Conservation (phyloP, 1,140 invertebrate genomes). For the Diuraphis noxia region DNA sequence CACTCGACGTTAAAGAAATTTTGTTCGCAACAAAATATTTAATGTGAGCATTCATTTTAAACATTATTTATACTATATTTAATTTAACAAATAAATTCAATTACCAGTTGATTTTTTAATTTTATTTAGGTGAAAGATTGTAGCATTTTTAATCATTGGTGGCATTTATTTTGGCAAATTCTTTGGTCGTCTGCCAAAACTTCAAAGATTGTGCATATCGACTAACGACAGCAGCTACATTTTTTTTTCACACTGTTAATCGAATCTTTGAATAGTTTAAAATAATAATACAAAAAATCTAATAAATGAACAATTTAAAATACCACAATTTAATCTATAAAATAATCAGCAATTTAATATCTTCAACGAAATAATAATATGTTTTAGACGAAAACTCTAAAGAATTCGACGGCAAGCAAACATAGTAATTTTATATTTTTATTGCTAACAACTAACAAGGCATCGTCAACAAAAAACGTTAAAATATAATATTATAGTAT, state of each 20-base stretch:
- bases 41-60: too few relatives aligned
- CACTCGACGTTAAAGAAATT: not conserved
- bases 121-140: not conserved
- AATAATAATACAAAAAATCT: not conserved
- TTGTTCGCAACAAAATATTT: not conserved
- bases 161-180: not conserved
- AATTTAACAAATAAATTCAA: not conserved
- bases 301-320: not conserved
- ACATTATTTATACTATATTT: too few relatives aligned
- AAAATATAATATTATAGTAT: not conserved
- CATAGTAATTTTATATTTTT: not conserved
- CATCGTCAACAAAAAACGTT: not conserved
- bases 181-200: not conserved
- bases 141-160: too few relatives aligned
- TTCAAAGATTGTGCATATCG: not conserved
- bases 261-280: not conserved
- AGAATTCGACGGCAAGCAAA: not conserved
- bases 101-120: not conserved
- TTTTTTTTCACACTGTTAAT: not conserved
- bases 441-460: not conserved
- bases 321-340: not conserved
- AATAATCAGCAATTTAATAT: not conserved
- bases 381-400: not conserved
- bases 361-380: not conserved
- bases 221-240: not conserved